Percentiles rank a stretch among this genome's conserved stretches.
Evolutionary conservation across 2,113 vertebrate genomes (phyloP).

Genomic region (Heteronetta atricapilla): DNA sequence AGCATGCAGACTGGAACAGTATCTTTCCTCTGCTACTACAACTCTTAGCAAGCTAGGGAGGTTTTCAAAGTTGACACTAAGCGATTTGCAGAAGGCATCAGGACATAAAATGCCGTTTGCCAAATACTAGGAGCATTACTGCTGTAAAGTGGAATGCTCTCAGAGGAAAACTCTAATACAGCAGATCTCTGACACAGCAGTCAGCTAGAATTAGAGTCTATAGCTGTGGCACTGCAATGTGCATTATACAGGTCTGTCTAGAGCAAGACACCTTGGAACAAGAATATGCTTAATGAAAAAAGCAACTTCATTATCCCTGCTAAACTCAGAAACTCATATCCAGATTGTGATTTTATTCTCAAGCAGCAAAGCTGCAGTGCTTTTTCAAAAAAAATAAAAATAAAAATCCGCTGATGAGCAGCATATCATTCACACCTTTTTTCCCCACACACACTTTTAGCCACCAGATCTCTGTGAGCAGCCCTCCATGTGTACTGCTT

Average conservation of each 20-base stretch:
- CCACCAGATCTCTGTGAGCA: not conserved
- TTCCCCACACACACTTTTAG: not conserved
- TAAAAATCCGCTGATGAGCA: not conserved
- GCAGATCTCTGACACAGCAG: not conserved
- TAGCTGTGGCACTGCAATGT: not conserved
- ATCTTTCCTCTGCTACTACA: not conserved
- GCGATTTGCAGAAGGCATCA: not conserved
- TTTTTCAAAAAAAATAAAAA: not conserved
- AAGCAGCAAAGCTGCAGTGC: not conserved
- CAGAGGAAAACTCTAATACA: not conserved
- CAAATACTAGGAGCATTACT: not conserved
- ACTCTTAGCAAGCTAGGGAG: not conserved
- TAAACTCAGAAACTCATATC: not conserved
- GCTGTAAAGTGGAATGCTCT: not conserved
- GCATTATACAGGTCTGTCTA: not conserved
- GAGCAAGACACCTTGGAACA: not conserved
- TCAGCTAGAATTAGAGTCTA: not conserved
- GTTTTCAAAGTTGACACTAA: not conserved
- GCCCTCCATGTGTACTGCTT: not conserved
- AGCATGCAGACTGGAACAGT: not conserved
- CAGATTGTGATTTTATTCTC: not conserved
- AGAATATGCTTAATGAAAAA: not conserved
- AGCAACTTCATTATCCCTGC: not conserved
- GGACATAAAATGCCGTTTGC: slow-evolving; percentile 11
- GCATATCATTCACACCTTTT: not conserved